Base-by-base conservation (phyloP, 1,140 invertebrate genomes). In the Diuraphis noxia region DNA sequence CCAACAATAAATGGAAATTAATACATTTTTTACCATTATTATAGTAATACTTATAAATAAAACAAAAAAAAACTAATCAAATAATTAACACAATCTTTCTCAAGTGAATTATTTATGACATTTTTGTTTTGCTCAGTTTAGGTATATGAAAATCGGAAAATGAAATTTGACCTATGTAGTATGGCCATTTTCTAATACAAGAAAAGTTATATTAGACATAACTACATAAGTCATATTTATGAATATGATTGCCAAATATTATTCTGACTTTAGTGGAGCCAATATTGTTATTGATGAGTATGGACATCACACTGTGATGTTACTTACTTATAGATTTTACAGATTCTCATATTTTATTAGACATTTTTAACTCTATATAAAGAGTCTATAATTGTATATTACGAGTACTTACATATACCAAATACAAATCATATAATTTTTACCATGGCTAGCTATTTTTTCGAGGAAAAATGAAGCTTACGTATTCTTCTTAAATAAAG, bases 1-100 rank as follows among this genome's bases (percentile, higher is more conserved):
- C 43, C 96, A 7, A 99, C 99, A 4, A 99, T 98, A 1, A 98
- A 99, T 95, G 99, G 99, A 4, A 99, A 99, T 94, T 99, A 97
- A 97, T 99, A 95, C 94, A 98, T 93, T 99, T 99, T 95, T 94
- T 98, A 88, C 98, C 98, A 2, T 98, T 97, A 97, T 98, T 94
- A 93, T 41, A 82, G 10, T 84, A 63, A 84, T 85, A 85, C 36
- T 36, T 49, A 49, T 34, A 49, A 36, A 40, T 43, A 56, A 86
- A n/a, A 46, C 41, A 2, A 85, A 52, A 85, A 52, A 34, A 21
- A 49, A 87, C 9, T 13, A n/a, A 13, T 46, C 13, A 46, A 46
- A 46, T 46, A 0, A 46, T 17, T 8, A 46, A 46, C 17, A 17
- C 43, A 41, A 38, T 41, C 36, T n/a, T 85, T n/a, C n/a, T n/a